Evolutionary conservation across 2,888 invertebrate genomes (phyloP).

Genomic region (Sarcophaga rosellei): DNA sequence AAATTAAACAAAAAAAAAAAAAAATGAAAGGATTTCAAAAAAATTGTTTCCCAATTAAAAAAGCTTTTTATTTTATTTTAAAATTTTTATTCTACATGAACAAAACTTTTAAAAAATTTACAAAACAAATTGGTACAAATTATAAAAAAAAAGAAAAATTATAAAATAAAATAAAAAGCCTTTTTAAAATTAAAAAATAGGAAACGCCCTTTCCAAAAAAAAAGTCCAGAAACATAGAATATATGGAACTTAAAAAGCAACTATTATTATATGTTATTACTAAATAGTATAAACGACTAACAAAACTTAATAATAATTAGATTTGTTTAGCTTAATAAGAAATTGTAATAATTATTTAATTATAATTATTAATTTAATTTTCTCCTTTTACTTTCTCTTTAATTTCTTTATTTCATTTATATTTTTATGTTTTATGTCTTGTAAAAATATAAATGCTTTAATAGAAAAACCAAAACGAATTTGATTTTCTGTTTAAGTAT

Average conservation of each 20-base stretch:
- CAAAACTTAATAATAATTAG: slow-evolving; percentile 18
- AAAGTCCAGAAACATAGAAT: slow-evolving; percentile 12
- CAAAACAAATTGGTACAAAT: slow-evolving; percentile 1
- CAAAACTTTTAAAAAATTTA: background rate
- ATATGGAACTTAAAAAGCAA: slow-evolving; percentile 13
- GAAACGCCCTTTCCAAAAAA: background rate
- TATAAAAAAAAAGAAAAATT: background rate
- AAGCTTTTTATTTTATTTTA: background rate
- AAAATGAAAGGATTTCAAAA: slow-evolving; percentile 48
- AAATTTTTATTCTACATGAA: background rate
- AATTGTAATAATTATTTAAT: slow-evolving; percentile 70
- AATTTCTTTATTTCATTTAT: slow-evolving; percentile 59
- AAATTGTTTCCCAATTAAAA: background rate
- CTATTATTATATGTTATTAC: slow-evolving; percentile 23
- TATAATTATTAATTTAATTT: slow-evolving; percentile 70
- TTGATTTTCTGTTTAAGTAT: slow-evolving; percentile 63
- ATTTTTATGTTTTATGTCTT: slow-evolving; percentile 61
- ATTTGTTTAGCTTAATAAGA: slow-evolving; percentile 51
- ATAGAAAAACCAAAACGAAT: slow-evolving; percentile 43
- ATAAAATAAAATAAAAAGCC: background rate
- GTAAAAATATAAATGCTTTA: slow-evolving; percentile 68
- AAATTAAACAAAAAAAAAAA: slow-evolving; percentile 26
- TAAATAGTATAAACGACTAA: slow-evolving; percentile 58
- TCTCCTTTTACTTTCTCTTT: slow-evolving; percentile 20
- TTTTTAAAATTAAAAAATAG: background rate